Evolutionary conservation across 2,888 invertebrate genomes (phyloP).

Genomic region (Ryuthela nishihirai): DNA sequence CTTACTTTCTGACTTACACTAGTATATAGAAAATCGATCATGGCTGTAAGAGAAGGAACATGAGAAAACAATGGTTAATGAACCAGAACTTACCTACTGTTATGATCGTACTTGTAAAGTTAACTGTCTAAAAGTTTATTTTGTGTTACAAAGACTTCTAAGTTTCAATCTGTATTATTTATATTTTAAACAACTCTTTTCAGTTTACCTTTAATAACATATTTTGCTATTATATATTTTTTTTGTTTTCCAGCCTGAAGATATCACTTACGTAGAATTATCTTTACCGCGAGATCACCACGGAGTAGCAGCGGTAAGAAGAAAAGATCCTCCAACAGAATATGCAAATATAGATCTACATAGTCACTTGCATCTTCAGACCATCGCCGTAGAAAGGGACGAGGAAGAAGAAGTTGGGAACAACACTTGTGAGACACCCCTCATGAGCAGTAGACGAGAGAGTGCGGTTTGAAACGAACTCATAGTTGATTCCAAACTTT

Average conservation of each 20-base stretch:
- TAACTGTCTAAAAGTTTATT: too few species aligned
- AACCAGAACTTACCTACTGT: too few species aligned
- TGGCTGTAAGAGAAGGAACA: too few species aligned
- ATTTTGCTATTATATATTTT: not conserved
- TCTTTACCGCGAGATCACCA: slow-evolving; percentile 30
- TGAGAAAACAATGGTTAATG: too few species aligned
- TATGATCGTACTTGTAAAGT: too few species aligned
- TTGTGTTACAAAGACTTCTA: too few species aligned
- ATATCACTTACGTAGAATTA: slow-evolving; percentile 32
- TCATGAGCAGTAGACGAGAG: slow-evolving; percentile 32
- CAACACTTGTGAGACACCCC: slow-evolving; percentile 34
- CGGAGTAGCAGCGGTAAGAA: slow-evolving; percentile 19
- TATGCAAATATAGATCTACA: slow-evolving; percentile 36
- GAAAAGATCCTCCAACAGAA: slow-evolving; percentile 33
- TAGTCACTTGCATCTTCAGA: slow-evolving; percentile 32
- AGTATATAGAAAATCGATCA: too few species aligned
- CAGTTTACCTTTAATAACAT: too few species aligned
- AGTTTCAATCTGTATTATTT: too few species aligned
- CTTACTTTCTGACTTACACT: too few species aligned
- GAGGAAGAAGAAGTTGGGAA: slow-evolving; percentile 30
- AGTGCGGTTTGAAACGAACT: slow-evolving; percentile 23
- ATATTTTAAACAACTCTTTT: too few species aligned
- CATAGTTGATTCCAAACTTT: not conserved
- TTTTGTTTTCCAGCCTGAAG: slow-evolving; percentile 21
- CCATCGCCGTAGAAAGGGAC: slow-evolving; percentile 30